Evolutionary conservation across 2,113 vertebrate species (phyloP).

Genomic region (Reinhardtius hippoglossoides): DNA sequence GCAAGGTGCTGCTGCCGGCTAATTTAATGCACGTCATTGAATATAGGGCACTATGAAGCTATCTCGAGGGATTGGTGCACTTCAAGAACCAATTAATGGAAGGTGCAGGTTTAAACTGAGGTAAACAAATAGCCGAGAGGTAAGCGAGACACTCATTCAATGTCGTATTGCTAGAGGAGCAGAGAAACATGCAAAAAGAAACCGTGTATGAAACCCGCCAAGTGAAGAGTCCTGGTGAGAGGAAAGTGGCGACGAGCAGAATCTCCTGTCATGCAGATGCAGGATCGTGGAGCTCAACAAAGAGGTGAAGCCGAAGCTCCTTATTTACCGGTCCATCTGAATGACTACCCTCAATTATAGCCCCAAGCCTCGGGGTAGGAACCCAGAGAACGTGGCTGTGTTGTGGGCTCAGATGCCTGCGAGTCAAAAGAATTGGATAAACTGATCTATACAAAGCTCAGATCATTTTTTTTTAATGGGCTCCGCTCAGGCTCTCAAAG

Average conservation of each 20-base stretch:
- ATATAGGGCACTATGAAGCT: constrained; percentile 60
- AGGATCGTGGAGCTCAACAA: too few species aligned
- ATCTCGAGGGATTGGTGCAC: constrained; percentile 67
- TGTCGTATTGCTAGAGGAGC: constrained; percentile 1
- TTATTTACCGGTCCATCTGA: not conserved
- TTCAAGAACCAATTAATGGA: constrained; percentile 73
- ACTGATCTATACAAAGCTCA: not conserved
- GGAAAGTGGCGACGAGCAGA: too few species aligned
- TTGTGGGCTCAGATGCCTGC: not conserved
- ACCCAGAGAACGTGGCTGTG: not conserved
- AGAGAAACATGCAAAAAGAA: constrained; percentile 17
- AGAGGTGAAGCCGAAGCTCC: too few species aligned
- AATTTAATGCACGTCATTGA: constrained; percentile 56
- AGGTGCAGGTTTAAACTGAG: constrained; percentile 61
- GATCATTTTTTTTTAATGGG: not conserved
- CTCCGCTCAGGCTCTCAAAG: not conserved
- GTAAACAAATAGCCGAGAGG: constrained; percentile 68
- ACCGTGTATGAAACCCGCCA: not conserved
- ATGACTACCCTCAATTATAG: constrained; percentile 28
- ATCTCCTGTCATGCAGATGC: too few species aligned
- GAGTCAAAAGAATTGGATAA: not conserved
- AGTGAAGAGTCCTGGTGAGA: too few species aligned
- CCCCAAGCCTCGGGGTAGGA: not conserved
- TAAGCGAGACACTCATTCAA: constrained; percentile 47
- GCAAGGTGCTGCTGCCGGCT: constrained; percentile 68